Base-by-base conservation (phyloP, 2,797 vertebrate species). In the Sebastes hubbsi region DNA sequence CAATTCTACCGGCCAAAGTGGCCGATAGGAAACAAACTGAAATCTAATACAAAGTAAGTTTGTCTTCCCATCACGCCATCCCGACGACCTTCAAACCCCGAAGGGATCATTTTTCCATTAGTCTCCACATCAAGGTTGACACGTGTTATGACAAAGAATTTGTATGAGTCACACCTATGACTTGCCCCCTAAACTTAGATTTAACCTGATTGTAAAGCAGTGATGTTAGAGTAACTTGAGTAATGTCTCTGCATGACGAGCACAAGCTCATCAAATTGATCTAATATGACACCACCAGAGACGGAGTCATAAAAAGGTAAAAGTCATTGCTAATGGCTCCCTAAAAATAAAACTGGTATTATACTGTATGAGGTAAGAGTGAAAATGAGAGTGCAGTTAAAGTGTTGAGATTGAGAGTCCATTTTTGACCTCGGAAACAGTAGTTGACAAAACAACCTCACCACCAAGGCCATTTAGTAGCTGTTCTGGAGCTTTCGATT, bases 151-250 rank as follows among this genome's bases (percentile, higher is more conserved):
- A 91, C 81, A 77, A 79, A 83, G 82, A 79, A 59, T 16, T 29
- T 0, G 9, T 11, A 55, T 93, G 91, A 93, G 69, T 93, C 88
- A 92, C 67, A 67, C 11, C 54, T 11, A 36, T 83, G 86, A 81
- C 55, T 71, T 46, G 54, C 24, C 11, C 27, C 2, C 46, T 24
- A 75, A 81, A 75, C 49, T 87, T 49, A 83, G 54, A 72, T 62
- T 52, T 75, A 82, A 81, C 69, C 72, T 29, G 72, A 83, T 58
- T 30, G 58, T 71, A 62, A 76, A 75, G 38, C 27, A 4, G 65
- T 77, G 78, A 78, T 38, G 10, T 69, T 3, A 38, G 60, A 60
- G 87, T 82, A 81, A 88, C 46, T 24, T 36, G 78, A 86, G 77
- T 52, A 82, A 75, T 66, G 63, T 24, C 38, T 20, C 59, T 29